Evolutionary conservation across 2,113 vertebrate genomes (phyloP), one percentile per base, ranked within the genome.

Genomic region (Hemichromis elongatus): DNA sequence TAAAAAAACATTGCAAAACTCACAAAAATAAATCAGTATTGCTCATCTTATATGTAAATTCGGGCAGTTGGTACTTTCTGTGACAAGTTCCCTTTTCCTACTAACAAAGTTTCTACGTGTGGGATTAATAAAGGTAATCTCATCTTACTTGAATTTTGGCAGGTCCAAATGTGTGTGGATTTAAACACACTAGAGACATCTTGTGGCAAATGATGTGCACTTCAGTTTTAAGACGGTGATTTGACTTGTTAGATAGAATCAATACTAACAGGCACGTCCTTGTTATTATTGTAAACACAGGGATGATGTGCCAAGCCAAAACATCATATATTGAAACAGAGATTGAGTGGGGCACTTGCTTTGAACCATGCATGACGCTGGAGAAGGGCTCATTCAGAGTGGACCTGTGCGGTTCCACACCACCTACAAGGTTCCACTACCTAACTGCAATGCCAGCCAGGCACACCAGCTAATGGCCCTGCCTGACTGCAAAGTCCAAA

Each of bases 381-480:
- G 92, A 92, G 59, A 89, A 89, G 11, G 79, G 85, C 42, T 87
- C 52, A 3, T 89, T 91, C 75, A 84, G 86, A 89, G 90, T 91
- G 19, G 90, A 95, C 61, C 85, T 93, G 77, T 82, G 83, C 61
- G 83, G 9, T 93, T 95, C 84, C 91, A 94, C 80, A 85, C 79
- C 78, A 93, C 91, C 24, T 91, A 91, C 80, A 70, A 86, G 85
- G 91, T 92, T 9, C 91, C 90, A 3, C 89, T 94, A 10, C 91
- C 89, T 4, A 79, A 81, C 28, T 90, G 85, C 83, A 94, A 93
- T 5, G 90, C 86, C 3, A 85, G 86, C 45, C 86, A 91, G 19
- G 79, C 66, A 2, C 70, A 84, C 26, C 86, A 84, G 8, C 26
- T 93, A 21, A 18, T 59, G 42, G 8, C 13, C 47, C 57, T 84